Evolutionary conservation across 2,113 vertebrate genomes (phyloP).

Genomic region (Hippoglossus stenolepis): DNA sequence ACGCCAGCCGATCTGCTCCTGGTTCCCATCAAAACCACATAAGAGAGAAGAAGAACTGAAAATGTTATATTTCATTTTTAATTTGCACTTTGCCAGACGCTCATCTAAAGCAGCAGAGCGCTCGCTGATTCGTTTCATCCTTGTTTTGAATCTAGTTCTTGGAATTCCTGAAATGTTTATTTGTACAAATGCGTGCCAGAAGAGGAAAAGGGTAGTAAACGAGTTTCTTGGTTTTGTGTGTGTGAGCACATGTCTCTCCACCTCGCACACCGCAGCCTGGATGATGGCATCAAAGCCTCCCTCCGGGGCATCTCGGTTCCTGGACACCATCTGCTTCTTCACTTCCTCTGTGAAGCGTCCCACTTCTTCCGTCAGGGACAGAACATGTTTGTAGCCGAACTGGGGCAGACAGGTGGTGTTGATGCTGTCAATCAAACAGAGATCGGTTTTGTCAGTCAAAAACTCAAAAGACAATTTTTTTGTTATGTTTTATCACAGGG

Average conservation of each 20-base stretch:
- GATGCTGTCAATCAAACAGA: slow-evolving; percentile 74
- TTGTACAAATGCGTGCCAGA: not conserved
- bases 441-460: not conserved
- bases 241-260: slow-evolving; percentile 51
- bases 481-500: not conserved
- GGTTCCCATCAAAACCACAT: slow-evolving; percentile 3
- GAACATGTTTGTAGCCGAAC: slow-evolving; percentile 96
- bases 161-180: not conserved
- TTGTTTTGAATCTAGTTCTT: not conserved
- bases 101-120: too few relatives aligned
- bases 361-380: slow-evolving; percentile 93
- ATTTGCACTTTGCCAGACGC: not conserved
- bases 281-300: slow-evolving; percentile 98
- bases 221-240: not conserved
- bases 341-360: slow-evolving; percentile 95
- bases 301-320: slow-evolving; percentile 94
- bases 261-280: slow-evolving; percentile 95
- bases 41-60: not conserved
- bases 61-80: not conserved
- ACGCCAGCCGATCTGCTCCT: slow-evolving; percentile 97
- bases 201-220: not conserved
- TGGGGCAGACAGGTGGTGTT: slow-evolving; percentile 88
- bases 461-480: too few relatives aligned
- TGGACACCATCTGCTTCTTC: slow-evolving; percentile 92
- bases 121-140: not conserved